Conservation (phyloP, 2,113 vertebrate genomes). For the Ochotona princeps region DNA sequence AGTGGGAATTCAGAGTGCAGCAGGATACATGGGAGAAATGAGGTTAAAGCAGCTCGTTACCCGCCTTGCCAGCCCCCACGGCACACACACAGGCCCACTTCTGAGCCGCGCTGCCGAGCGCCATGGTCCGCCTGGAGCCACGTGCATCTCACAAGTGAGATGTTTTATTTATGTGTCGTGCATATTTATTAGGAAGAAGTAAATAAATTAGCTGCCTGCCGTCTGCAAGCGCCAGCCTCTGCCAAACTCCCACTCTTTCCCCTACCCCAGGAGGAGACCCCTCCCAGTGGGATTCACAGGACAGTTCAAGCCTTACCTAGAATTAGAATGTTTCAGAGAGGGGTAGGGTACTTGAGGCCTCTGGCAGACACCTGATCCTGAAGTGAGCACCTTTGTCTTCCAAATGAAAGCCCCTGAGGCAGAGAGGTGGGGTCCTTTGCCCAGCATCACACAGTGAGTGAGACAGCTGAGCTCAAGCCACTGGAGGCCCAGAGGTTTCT, state of each 20-base stretch:
- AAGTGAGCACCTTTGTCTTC: background rate
- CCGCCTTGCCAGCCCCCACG: constrained; percentile 11
- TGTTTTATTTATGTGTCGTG: constrained; percentile 75
- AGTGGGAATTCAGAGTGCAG: background rate
- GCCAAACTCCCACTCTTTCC: background rate
- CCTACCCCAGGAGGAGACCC: background rate
- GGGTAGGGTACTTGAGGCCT: background rate
- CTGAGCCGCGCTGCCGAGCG: background rate
- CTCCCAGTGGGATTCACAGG: background rate
- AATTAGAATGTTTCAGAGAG: background rate
- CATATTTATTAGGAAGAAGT: constrained; percentile 80
- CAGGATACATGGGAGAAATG: constrained; percentile 12
- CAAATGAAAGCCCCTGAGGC: background rate
- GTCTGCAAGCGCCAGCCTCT: constrained; percentile 40
- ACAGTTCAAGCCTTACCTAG: background rate
- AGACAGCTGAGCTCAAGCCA: background rate
- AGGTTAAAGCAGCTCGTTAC: constrained; percentile 42
- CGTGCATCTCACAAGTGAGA: background rate
- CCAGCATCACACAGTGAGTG: background rate
- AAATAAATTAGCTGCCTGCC: constrained; percentile 76
- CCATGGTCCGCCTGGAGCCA: background rate
- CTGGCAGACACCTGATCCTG: background rate
- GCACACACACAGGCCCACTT: background rate
- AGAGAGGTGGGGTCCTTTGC: background rate
- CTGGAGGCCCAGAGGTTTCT: background rate